These are phyloP conservation scores for Drosophila equinoxialis DNA, from an alignment of 1,140 invertebrate genomes.

Conservation along the genomic window DNA sequence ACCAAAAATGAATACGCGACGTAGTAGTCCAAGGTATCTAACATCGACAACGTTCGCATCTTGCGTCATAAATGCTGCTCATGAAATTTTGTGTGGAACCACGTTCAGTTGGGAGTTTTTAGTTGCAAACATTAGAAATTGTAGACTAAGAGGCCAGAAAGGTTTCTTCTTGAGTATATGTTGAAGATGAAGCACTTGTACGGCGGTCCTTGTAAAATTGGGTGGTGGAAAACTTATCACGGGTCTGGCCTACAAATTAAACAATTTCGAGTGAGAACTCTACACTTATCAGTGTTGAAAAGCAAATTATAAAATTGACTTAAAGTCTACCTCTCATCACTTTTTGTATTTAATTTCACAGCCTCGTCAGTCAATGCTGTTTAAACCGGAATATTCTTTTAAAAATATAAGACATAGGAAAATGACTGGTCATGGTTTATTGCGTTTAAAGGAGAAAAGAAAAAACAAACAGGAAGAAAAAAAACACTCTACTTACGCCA, in stretches of 20 bases:
- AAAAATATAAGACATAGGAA: too few relatives aligned
- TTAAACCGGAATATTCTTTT: too few relatives aligned
- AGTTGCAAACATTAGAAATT: slow-evolving; percentile 2
- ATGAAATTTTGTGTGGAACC: slow-evolving; percentile 9
- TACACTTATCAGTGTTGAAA: not conserved
- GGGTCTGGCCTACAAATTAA: not conserved
- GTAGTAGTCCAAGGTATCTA: not conserved
- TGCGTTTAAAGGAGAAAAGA: too few relatives aligned
- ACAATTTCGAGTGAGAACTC: not conserved
- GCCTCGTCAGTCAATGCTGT: too few relatives aligned
- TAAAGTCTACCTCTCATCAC: not conserved
- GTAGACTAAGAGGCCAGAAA: slow-evolving; percentile 4
- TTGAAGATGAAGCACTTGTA: slow-evolving; percentile 17
- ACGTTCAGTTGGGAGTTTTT: slow-evolving; percentile 6
- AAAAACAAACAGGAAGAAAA: too few relatives aligned
- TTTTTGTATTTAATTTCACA: too few relatives aligned
- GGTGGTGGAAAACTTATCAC: not conserved
- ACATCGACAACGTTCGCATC: slow-evolving; percentile 1
- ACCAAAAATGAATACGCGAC: not conserved
- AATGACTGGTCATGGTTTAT: too few relatives aligned
- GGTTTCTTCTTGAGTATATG: slow-evolving; percentile 12
- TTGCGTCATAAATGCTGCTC: slow-evolving; percentile 9
- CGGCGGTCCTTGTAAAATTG: too few relatives aligned
- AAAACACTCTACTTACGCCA: too few relatives aligned
- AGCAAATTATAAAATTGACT: not conserved